Evolutionary conservation across 2,113 vertebrate genomes (phyloP), one percentile per base, ranked within the genome.

Genomic region (Mola mola): DNA sequence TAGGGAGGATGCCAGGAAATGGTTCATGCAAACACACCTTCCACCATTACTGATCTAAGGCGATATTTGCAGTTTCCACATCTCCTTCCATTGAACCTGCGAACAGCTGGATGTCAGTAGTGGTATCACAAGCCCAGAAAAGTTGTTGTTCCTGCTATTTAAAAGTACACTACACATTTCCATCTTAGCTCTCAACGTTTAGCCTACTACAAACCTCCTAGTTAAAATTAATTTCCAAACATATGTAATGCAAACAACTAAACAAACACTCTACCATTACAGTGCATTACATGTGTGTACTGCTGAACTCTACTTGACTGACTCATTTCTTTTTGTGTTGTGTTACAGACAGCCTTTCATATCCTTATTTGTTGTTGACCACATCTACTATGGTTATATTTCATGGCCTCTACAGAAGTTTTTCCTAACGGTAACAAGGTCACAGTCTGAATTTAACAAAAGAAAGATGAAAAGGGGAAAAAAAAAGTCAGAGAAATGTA

Each of bases 21-120:
- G 38, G 37, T 26, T 61, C 20, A 46, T 49, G 43, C 75, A 85
- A 81, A 86, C 68, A 78, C 42, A 68, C 68, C 47, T 44, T 50
- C 2, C 48, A 62, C 69, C 68, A 74, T 78, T 40, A 67, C 33
- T 11, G 24, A 16, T 26, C 26, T 41, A 5, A 19, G 58, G 63
- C 62, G 82, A 82, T 84, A 82, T 83, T 78, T 83, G 66, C 22
- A 17, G 29, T 74, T 53, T 65, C 38, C 24, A 55, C 53, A 46
- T 64, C 17, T 46, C 10, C 47, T 44, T 41, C 24, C 41, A 41
- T n/a, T 11, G 44, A 24, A 3, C 42, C n/a, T 10, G 19, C 17
- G 33, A 70, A 53, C 47, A 33, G 28, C 37, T 19, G 24, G 25
- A n/a, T 21, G 31, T 31, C 19, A 52, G 26, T n/a, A 33, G 21